Evolutionary conservation across 2,797 vertebrate genomes (phyloP), one percentile per base, ranked within the genome.

Genomic region (Nothura maculosa): DNA sequence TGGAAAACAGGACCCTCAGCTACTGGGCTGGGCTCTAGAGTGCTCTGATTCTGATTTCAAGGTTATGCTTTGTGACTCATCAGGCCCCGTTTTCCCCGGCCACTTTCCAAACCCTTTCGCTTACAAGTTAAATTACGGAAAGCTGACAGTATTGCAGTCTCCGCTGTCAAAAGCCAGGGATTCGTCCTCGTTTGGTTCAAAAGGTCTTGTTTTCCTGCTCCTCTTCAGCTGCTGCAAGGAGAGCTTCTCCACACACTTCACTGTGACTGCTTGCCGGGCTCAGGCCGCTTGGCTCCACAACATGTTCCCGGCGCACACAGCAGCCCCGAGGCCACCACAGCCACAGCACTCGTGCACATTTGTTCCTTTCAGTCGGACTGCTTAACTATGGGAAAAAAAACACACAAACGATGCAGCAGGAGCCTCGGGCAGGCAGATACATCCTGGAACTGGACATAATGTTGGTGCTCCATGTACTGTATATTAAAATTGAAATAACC

Each of bases 81-180:
- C 27, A 22, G 43, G 32, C 18, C 48, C n/a, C 48, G 6, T 34
- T 62, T 38, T 54, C 64, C 55, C 34, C 47, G 20, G 10, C 15
- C 9, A 9, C n/a, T 25, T 75, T 68, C 68, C n/a, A 68, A 54
- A 16, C 43, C 24, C 42, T 69, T 15, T 8, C 28, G 34, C 54
- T 82, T n/a, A 48, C 12, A n/a, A 25, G 47, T 14, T 60, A 45
- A 68, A 67, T 17, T 48, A 47, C 28, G 32, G 42, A 32, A n/a
- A 6, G 48, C 22, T 3, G n/a, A 32, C 0, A 3, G n/a, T 36
- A 43, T 0, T 0, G 7, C 48, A 47, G 19, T 21, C 20, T 48
- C n/a, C n/a, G 16, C 42, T 42, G 15, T 5, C 21, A 19, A 42
- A 81, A 60, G 8, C 3, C 25, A 8, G 6, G 63, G 24, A 48